Evolutionary conservation across 2,888 invertebrate genomes (phyloP), one percentile per base, ranked within the genome.

Genomic region (Heteropelma amictum): DNA sequence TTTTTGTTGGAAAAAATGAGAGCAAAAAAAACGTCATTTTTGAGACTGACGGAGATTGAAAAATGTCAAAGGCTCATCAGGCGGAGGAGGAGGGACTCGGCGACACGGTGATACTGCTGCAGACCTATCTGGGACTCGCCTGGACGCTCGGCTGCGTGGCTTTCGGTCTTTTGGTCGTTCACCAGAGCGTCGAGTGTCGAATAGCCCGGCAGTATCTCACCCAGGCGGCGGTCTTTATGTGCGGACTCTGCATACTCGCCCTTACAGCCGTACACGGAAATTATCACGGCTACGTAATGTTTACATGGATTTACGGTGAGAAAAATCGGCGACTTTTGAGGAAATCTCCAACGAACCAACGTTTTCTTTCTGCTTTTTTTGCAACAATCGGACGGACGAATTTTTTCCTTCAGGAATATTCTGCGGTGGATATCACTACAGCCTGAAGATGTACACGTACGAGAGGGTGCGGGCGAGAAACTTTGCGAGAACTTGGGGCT

Each of bases 401-500:
- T 8, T 54, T 61, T 61, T 86, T 89, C 7, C 14, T 5, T 1
- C 86, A 94, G 95, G 96, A 53, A 94, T 96, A 83, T 95, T 95
- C 89, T 95, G 95, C 86, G 97, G 97, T 47, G 96, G 96, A 3
- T 96, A 96, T 90, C 95, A 95, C 89, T 96, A 96, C 88, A 95
- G 96, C 53, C 90, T 97, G 76, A 96, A 96, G 90, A 95, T 96
- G 93, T 96, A 96, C 90, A 95, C 95, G 0, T 96, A 95, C 87
- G 96, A 97, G 89, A 91, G 96, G 73, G 96, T 97, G 23, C 91
- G 96, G 60, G 95, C 96, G 1, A 91, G 96, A 76, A 95, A 97
- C 88, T 96, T 96, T 86, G 95, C 96, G 0, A 91, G 96, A 63
- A 96, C 96, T 0, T 96, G 96, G 96, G 95, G 96, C 71, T 97